A percentile compares a stretch with the other conserved stretches of the same genome.
phyloP scores from a whole-genome alignment of 1,140 invertebrate species.

The Brachionus sp. region DNA sequence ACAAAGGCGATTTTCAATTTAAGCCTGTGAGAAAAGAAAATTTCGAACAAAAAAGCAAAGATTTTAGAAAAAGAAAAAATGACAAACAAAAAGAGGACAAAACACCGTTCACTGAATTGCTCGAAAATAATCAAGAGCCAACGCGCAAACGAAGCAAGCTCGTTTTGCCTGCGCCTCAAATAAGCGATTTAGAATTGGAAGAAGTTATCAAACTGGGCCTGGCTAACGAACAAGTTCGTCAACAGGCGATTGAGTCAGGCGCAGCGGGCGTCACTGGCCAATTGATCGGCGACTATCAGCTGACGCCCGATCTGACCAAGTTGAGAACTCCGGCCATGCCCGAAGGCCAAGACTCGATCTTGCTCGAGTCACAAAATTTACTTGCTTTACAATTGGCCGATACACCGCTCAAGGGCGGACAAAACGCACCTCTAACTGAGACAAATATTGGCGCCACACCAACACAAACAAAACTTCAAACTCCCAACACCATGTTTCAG shows the following conservation, averaged over 20 bases:
- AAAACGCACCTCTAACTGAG: conserved; percentile 62
- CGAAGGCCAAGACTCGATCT: conserved; percentile 66
- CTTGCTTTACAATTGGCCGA: conserved; percentile 96
- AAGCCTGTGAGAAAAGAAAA: conserved; percentile 82
- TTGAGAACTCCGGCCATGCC: conserved; percentile 81
- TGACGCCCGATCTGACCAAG: conserved; percentile 64
- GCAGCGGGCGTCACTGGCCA: conserved; percentile 63
- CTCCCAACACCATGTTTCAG: conserved; percentile 88
- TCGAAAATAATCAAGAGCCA: conserved; percentile 71
- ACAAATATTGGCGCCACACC: conserved; percentile 82
- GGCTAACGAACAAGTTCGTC: conserved; percentile 85
- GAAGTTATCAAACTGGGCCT: conserved; percentile 92
- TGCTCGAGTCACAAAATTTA: conserved; percentile 93
- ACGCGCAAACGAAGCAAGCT: conserved; percentile 89
- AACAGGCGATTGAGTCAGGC: conserved; percentile 81
- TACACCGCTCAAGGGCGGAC: conserved; percentile 93
- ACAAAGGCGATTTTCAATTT: conserved; percentile 83
- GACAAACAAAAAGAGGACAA: conserved; percentile 71
- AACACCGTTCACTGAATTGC: conserved; percentile 46
- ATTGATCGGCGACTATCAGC: conserved; percentile 10
- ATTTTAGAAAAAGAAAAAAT: conserved; percentile 74
- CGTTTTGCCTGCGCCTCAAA: conserved; percentile 91
- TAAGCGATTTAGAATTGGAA: conserved; percentile 74
- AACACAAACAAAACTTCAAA: conserved; percentile 69
- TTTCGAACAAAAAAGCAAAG: conserved; percentile 78